Percentiles rank a stretch among this genome's conserved stretches.
Conservation (phyloP, 2,797 vertebrate genomes). For the Leptatherina wallacei region DNA sequence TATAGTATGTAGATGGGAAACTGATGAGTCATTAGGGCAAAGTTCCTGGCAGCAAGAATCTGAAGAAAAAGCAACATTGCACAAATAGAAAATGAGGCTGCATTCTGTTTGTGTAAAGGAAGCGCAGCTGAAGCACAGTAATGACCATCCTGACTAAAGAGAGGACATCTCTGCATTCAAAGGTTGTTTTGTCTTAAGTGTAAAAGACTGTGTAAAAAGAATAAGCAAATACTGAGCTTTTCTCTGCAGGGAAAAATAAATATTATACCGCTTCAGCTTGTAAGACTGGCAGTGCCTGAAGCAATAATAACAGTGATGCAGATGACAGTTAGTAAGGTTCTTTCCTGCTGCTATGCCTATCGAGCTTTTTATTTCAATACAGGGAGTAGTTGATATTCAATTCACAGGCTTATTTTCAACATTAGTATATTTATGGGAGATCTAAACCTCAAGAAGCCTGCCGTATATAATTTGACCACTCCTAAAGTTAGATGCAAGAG, state of each 20-base stretch:
- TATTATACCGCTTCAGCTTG: slow-evolving; percentile 27
- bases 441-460: neutral
- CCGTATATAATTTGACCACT: neutral
- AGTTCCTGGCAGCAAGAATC: slow-evolving; percentile 33
- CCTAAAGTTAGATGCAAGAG: neutral
- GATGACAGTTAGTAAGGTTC: neutral
- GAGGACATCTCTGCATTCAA: slow-evolving; percentile 32
- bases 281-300: slow-evolving; percentile 28
- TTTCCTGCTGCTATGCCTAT: neutral
- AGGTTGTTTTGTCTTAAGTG: slow-evolving; percentile 34
- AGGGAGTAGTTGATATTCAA: neutral
- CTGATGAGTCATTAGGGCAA: slow-evolving; percentile 59
- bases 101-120: slow-evolving; percentile 33
- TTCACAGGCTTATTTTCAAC: neutral
- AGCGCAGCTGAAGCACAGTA: slow-evolving; percentile 25
- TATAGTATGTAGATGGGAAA: slow-evolving; percentile 31
- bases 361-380: slow-evolving; percentile 5
- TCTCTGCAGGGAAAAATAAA: slow-evolving; percentile 30
- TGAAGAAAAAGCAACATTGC: slow-evolving; percentile 31
- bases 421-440: neutral
- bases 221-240: slow-evolving; percentile 42
- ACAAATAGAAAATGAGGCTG: slow-evolving; percentile 58
- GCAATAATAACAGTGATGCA: slow-evolving; percentile 27
- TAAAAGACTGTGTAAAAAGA: slow-evolving; percentile 28
- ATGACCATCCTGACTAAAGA: slow-evolving; percentile 45